Evolutionary conservation across 2,797 vertebrate species (phyloP).

Genomic region (Brachymystax lenok): DNA sequence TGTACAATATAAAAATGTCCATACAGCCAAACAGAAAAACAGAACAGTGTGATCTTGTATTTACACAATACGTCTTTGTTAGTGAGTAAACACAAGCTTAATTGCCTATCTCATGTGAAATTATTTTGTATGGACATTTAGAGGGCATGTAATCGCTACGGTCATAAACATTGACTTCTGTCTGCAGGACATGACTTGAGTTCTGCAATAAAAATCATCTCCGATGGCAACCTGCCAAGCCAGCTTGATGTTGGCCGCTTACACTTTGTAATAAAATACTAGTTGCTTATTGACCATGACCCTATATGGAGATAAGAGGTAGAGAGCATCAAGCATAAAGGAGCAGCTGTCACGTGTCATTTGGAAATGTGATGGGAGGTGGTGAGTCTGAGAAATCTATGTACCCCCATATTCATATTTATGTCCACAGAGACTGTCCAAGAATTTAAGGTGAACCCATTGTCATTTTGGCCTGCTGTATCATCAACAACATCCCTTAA

Average conservation of each 20-base stretch:
- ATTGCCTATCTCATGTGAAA: slow-evolving; percentile 71
- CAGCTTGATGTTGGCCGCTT: slow-evolving; percentile 48
- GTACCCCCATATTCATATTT: slow-evolving; percentile 3
- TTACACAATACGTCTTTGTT: slow-evolving; percentile 38
- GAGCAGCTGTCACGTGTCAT: slow-evolving; percentile 52
- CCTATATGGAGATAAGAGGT: slow-evolving; percentile 59
- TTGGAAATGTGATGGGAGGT: slow-evolving; percentile 47
- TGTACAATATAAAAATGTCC: background rate
- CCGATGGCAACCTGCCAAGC: slow-evolving; percentile 55
- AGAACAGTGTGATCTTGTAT: background rate
- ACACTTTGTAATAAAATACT: slow-evolving; percentile 79
- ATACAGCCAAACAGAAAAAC: background rate
- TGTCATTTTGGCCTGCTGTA: background rate
- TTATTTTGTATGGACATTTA: slow-evolving; percentile 74
- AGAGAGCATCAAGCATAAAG: slow-evolving; percentile 47
- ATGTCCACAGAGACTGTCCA: background rate
- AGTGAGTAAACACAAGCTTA: slow-evolving; percentile 70
- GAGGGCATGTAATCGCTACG: slow-evolving; percentile 65
- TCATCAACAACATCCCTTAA: background rate
- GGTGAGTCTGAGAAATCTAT: slow-evolving; percentile 21
- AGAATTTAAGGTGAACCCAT: background rate
- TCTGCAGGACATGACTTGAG: slow-evolving; percentile 67
- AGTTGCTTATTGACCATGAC: slow-evolving; percentile 78
- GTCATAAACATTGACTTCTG: slow-evolving; percentile 77
- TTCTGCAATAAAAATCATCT: slow-evolving; percentile 73